Percentiles rank a stretch among this genome's conserved stretches.
Evolutionary conservation across 2,888 invertebrate species (phyloP).

Genomic region (Taphrorychus bicolor): DNA sequence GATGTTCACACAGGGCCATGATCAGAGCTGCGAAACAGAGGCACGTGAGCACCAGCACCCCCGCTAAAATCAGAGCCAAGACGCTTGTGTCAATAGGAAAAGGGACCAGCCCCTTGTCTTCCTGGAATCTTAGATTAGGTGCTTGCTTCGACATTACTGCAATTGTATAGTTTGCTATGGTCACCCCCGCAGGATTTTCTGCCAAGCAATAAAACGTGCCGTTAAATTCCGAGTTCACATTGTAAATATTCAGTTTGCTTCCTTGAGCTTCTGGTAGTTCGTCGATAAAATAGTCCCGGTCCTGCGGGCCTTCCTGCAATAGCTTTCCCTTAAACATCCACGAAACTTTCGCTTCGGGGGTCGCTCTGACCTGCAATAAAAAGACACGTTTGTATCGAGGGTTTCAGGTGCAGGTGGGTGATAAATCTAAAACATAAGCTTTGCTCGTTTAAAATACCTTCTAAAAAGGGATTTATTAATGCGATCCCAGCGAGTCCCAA

Average conservation of each 20-base stretch:
- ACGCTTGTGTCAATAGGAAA: slow-evolving; percentile 68
- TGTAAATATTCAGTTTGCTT: slow-evolving; percentile 79
- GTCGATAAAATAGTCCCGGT: slow-evolving; percentile 52
- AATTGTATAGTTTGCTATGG: slow-evolving; percentile 82
- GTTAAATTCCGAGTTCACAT: slow-evolving; percentile 78
- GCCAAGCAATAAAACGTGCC: slow-evolving; percentile 86
- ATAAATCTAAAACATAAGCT: not conserved
- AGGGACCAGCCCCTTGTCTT: slow-evolving; percentile 37
- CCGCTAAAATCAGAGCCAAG: slow-evolving; percentile 57
- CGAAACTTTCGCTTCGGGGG: slow-evolving; percentile 79
- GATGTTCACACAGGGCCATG: slow-evolving; percentile 65
- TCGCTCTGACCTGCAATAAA: slow-evolving; percentile 67
- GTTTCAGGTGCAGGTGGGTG: not conserved
- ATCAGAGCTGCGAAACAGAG: slow-evolving; percentile 65
- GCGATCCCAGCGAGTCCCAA: not conserved
- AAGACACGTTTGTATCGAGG: not conserved
- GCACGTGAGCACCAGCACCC: slow-evolving; percentile 1
- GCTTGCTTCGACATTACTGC: slow-evolving; percentile 63
- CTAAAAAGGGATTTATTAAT: not conserved
- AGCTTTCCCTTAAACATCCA: slow-evolving; percentile 85
- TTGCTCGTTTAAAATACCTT: not conserved
- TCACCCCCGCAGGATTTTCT: slow-evolving; percentile 82
- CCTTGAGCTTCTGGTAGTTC: slow-evolving; percentile 68
- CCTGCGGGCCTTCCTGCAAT: slow-evolving; percentile 78
- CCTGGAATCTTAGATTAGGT: slow-evolving; percentile 28